Base-by-base conservation (phyloP, 2,113 vertebrate species). In the Poicephalus gulielmi region DNA sequence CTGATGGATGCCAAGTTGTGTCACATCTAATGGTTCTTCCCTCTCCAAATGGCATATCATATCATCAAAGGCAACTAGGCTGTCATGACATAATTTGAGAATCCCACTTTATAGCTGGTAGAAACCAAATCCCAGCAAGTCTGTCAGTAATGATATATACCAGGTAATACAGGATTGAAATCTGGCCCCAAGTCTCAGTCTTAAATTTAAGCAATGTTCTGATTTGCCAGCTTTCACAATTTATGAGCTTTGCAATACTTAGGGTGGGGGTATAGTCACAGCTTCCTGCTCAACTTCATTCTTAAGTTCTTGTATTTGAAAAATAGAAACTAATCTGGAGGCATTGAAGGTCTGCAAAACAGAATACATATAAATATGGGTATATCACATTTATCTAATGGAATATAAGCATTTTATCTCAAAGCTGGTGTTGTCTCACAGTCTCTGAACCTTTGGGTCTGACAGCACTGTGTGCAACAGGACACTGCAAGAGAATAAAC, bases 171-270 rank as follows among this genome's bases (percentile, higher is more conserved):
- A 75, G 76, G 50, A 35, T 3, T 59, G 68, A 88, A 77, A 76
- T 44, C 84, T 75, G 81, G 77, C 62, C 89, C 13, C 9, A 37
- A 14, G 75, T 83, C 92, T 75, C 70, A 31, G 17, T 17, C 80
- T 86, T 57, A 17, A 63, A 46, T 43, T 74, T 71, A 28, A 84
- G 70, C 86, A 57, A 73, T 1, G 44, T 41, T 82, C 74, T 95
- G 89, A 92, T 97, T 97, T 96, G 89, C 24, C 95, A 82, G 1
- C 83, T 94, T 92, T n/a, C 67, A 66, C 81, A 44, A 86, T 95
- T 91, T 82, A 95, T 85, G 84, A 69, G 62, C 57, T 89, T 87
- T 23, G 62, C 66, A 84, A 28, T 89, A 87, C 31, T 82, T 44
- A 79, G 52, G 12, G 23, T 25, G n/a, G 24, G 43, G 25, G 39